Percentiles rank a stretch among this genome's conserved stretches.
Conservation (phyloP, 1,140 invertebrate species). For the Phymastichus coffea region DNA sequence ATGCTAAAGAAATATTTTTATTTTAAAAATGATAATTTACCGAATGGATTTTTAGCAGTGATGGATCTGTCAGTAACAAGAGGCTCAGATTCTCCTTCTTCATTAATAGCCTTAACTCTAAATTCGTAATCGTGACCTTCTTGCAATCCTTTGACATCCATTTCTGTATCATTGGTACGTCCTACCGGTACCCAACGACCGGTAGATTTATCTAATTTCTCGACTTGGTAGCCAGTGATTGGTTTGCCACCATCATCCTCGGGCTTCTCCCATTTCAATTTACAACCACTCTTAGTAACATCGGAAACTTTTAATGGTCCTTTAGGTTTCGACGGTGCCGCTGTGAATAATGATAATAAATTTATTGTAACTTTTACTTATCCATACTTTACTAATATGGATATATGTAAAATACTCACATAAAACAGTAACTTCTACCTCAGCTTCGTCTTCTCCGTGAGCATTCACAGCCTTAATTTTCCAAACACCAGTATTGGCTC, state of each 20-base stretch:
- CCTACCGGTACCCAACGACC: conserved; percentile 93
- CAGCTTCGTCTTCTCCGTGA: conserved; percentile 90
- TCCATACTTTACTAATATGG: conserved; percentile 20
- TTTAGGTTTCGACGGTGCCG: conserved; percentile 78
- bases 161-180: conserved; percentile 80
- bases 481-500: conserved; percentile 86
- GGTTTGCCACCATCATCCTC: conserved; percentile 98
- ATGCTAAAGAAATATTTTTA: background rate
- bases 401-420: conserved; percentile 61
- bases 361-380: conserved; percentile 7
- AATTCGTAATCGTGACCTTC: conserved; percentile 96
- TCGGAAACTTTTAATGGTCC: conserved; percentile 92
- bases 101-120: conserved; percentile 95
- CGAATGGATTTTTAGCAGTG: conserved; percentile 92
- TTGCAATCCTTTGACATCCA: conserved; percentile 88
- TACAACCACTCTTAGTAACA: conserved; percentile 88
- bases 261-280: conserved; percentile 95
- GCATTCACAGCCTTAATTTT: conserved; percentile 90
- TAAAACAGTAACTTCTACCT: conserved; percentile 89
- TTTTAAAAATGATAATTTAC: conserved; percentile 52
- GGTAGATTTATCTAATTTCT: conserved; percentile 92
- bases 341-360: conserved; percentile 45
- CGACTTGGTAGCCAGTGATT: conserved; percentile 93
- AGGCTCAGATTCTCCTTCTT: conserved; percentile 96
- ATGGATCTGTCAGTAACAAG: conserved; percentile 83